Base-by-base conservation (phyloP, 2,888 invertebrate genomes). In the Opisthograptis luteolata region DNA sequence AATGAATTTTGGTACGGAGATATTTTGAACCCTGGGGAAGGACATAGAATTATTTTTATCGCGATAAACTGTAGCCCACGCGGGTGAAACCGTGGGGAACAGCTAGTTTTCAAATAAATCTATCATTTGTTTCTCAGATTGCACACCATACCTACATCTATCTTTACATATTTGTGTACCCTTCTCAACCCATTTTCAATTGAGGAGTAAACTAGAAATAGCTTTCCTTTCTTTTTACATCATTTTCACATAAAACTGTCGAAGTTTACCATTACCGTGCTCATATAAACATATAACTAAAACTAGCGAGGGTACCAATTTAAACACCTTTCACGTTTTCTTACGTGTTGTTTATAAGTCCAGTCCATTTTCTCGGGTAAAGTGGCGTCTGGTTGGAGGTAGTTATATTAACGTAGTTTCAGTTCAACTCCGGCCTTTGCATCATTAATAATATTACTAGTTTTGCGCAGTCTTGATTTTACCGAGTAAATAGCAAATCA, bases 361-460 rank as follows among this genome's bases (percentile, higher is more conserved):
- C 76, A 70, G 69, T 62, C 62, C 74, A 81, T 82, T 79, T 76
- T 78, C 73, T 70, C 66, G 61, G 72, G 70, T 68, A 73, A 63
- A 70, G 66, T 65, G 68, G 67, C 30, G 73, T 73, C 68, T 68
- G 73, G 66, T 30, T 15, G 35, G 10, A n/a, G 5, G 15, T 9
- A 27, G 36, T 74, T 60, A 68, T 75, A 76, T 79, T 81, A 83
- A 85, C 79, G 81, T 76, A 74, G 73, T 74, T 64, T 68, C 72
- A 50, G 61, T 59, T 56, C 72, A 72, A 77, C 79, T 80, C 74
- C 68, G 76, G 73, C 76, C 75, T 71, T 77, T 57, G 43, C 57
- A 62, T 72, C 78, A 82, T 86, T 86, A 81, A 85, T 86, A 85
- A 85, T 81, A 74, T 66, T 79, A 79, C 79, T n/a, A n/a, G n/a